Percentiles rank a stretch among this genome's conserved stretches.
Conservation (phyloP, 1,140 invertebrate genomes). For the Platorchestia sp. region DNA sequence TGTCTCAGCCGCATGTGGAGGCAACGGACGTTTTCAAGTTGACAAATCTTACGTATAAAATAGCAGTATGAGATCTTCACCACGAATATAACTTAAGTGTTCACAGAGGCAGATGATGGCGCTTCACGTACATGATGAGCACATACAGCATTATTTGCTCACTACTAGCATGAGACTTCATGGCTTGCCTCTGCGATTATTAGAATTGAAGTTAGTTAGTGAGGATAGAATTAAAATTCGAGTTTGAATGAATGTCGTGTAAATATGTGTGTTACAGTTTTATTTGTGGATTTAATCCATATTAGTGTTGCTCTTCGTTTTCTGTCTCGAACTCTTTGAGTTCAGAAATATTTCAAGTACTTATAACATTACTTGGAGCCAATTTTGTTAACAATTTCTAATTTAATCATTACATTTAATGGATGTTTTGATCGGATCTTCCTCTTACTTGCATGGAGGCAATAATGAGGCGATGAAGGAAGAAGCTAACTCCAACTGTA, state of each 20-base stretch:
- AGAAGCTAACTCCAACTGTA: no score
- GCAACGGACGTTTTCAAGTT: no score
- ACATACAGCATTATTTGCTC: no score
- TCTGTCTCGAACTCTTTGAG: not conserved
- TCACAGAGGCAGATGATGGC: no score
- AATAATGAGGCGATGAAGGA: no score
- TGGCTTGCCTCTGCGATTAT: not conserved
- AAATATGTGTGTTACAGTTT: not conserved
- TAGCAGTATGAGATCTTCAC: not conserved
- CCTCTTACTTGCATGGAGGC: not conserved
- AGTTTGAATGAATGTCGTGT: not conserved
- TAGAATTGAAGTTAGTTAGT: not conserved
- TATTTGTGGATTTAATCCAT: constrained; percentile 15
- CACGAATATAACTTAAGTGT: no score
- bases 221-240: not conserved
- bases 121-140: no score
- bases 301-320: not conserved
- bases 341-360: not conserved
- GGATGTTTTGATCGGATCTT: not conserved
- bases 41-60: not conserved
- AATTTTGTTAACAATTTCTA: not conserved
- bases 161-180: not conserved
- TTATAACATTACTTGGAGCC: not conserved
- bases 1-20: no score
- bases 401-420: not conserved